phyloP scores from a whole-genome alignment of 1,140 invertebrate species.

The Ceratitis capitata region DNA sequence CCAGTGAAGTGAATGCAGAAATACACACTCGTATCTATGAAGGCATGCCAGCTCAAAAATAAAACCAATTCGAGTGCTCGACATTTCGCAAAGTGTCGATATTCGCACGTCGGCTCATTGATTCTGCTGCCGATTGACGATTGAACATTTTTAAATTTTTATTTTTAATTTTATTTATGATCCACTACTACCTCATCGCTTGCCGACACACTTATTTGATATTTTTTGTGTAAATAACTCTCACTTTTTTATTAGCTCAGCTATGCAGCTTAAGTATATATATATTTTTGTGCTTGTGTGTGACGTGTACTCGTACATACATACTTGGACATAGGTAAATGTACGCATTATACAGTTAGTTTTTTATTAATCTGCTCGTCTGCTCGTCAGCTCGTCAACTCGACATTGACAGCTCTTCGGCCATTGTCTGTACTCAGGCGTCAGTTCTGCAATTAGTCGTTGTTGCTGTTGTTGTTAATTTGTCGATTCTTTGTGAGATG shows the following conservation, averaged over 20 bases:
- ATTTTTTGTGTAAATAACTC: not conserved
- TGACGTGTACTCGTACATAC: not conserved
- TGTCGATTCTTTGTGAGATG: not conserved
- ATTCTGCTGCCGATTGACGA: conserved; percentile 7
- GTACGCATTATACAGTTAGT: not conserved
- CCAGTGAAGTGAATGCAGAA: not conserved
- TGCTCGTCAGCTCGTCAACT: not conserved
- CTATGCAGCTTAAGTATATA: not conserved
- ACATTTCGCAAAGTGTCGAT: conserved; percentile 33
- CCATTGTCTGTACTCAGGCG: too few relatives aligned
- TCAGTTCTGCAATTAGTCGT: too few relatives aligned
- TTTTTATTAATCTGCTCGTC: not conserved
- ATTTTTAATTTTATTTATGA: too few relatives aligned
- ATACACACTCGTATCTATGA: not conserved
- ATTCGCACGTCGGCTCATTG: conserved; percentile 33
- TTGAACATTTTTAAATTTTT: too few relatives aligned
- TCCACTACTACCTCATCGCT: not conserved
- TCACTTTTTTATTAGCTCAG: not conserved
- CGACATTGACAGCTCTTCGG: too few relatives aligned
- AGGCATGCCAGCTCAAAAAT: not conserved
- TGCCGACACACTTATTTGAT: not conserved
- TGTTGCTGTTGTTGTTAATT: too few relatives aligned
- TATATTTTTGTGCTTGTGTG: not conserved
- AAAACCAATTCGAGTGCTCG: not conserved
- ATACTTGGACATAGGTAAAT: not conserved